Evolutionary conservation across 2,888 invertebrate species (phyloP), one percentile per base, ranked within the genome.

Genomic region (Microctonus brassicae): DNA sequence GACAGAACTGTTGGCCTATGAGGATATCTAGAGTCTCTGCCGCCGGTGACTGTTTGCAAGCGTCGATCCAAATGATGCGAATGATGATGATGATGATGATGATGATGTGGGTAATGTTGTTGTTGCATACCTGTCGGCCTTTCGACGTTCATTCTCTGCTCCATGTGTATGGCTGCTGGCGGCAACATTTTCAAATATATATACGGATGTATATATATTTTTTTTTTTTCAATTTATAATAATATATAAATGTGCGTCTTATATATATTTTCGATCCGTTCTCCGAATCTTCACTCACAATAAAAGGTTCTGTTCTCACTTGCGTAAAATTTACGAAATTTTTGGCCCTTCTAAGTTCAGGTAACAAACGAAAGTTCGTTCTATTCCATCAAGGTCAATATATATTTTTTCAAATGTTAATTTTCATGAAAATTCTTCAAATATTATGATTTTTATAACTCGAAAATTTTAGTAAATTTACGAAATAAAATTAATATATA

Each of bases 91-190:
- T 76, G 77, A 34, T 77, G 76, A 69, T 72, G 73, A 76, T 77
- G 76, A 66, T 79, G 78, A 55, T 80, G 79, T 64, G 78, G 76
- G 64, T 79, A 77, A 55, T n/a, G n/a, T n/a, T n/a, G n/a, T n/a
- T 80, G 79, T 65, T 78, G 76, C 76, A 76, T 81, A 79, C 78
- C 80, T 77, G 80, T 68, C n/a, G n/a, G n/a, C 69, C 77, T 78
- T 60, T 75, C 78, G 64, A 69, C 75, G 75, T 75, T 78, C 55
- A 78, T 78, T 73, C 80, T 82, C 63, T 79, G 79, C 67, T 82
- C 83, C 69, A 82, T 74, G 76, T 80, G 81, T 77, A 83, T 78
- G 17, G 80, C 78, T 36, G 77, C 77, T 55, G 83, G 80, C 53
- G 81, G 80, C 72, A 83, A 75, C 82, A 83, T 80, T 61, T 65